Conservation (phyloP, 2,113 vertebrate species). For the Paradisaea rubra region DNA sequence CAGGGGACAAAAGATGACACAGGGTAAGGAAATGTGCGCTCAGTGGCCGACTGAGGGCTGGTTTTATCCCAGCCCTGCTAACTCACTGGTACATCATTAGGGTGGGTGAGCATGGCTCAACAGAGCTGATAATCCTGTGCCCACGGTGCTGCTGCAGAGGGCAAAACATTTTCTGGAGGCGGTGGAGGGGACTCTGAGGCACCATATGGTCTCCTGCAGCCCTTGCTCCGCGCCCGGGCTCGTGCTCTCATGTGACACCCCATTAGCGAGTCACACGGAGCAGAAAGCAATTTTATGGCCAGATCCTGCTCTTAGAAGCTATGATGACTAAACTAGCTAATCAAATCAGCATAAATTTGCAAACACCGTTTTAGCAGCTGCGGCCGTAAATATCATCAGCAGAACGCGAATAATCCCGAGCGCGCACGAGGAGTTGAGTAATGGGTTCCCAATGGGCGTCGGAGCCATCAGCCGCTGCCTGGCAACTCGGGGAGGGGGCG, state of each 20-base stretch:
- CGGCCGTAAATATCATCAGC: conserved; percentile 61
- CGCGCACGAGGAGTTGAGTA: conserved; percentile 58
- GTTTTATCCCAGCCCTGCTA: neutral
- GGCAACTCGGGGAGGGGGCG: conserved; percentile 41
- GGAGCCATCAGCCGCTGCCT: conserved; percentile 59
- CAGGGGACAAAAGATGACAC: neutral
- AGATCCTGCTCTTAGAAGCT: conserved; percentile 57
- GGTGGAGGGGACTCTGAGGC: conserved; percentile 14
- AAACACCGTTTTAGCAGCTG: conserved; percentile 73
- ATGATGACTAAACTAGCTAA: conserved; percentile 73
- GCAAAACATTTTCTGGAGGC: conserved; percentile 30
- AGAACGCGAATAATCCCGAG: conserved; percentile 60
- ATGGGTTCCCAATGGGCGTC: conserved; percentile 68
- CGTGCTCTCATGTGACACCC: conserved; percentile 61
- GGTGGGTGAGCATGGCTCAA: neutral
- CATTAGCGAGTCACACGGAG: conserved; percentile 60
- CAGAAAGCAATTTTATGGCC: conserved; percentile 69
- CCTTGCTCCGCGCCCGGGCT: neutral
- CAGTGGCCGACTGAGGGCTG: neutral
- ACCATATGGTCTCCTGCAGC: conserved; percentile 61
- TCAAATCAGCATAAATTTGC: conserved; percentile 80
- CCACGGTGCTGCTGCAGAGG: neutral
- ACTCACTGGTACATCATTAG: neutral
- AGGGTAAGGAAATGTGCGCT: fast-evolving
- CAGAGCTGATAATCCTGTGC: neutral